Base-by-base conservation (phyloP, 2,888 invertebrate species). In the Agrotis ipsilon region DNA sequence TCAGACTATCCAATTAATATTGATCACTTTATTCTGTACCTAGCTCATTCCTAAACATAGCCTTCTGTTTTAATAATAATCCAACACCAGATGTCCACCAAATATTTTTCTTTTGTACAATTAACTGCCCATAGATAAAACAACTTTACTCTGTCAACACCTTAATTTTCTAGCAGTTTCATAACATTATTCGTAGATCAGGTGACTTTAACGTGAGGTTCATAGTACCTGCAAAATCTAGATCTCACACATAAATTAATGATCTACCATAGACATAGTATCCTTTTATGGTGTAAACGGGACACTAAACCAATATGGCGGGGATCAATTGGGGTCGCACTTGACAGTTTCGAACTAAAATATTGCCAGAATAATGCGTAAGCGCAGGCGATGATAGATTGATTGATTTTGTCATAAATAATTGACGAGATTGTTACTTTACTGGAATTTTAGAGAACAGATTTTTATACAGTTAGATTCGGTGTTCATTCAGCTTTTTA, bases 251-350 rank as follows among this genome's bases (percentile, higher is more conserved):
- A 63, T 60, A 79, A 45, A 61, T 43, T 52, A 52, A 19, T 49
- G 39, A 46, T 54, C 32, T 55, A 65, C 46, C 21, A 24, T 7
- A 1, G 27, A 21, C 18, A 45, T n/a, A n/a, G 19, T 27, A 39
- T 13, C 59, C 65, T 54, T 77, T 27, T 81, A 77, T 61, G 72
- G 81, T 66, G 32, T 48, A 18, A 64, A 64, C 48, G 55, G 24
- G 39, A 46, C 49, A 54, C 52, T 18, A 19, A 39, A 27, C 60
- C 45, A 59, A 76, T 48, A 75, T 55, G 76, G 81, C 49, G 46
- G 13, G 9, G 9, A n/a, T 54, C 59, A 49, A 78, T 77, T 77
- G 59, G 63, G 67, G 81, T 78, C 66, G 65, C 71, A 52, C 59
- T 61, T 48, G 66, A 60, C 63, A 48, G 59, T 51, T 43, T 63